Percentiles rank a stretch among this genome's conserved stretches.
Evolutionary conservation across 2,888 invertebrate genomes (phyloP).

Genomic region (Cataglyphis rosenhaueri): DNA sequence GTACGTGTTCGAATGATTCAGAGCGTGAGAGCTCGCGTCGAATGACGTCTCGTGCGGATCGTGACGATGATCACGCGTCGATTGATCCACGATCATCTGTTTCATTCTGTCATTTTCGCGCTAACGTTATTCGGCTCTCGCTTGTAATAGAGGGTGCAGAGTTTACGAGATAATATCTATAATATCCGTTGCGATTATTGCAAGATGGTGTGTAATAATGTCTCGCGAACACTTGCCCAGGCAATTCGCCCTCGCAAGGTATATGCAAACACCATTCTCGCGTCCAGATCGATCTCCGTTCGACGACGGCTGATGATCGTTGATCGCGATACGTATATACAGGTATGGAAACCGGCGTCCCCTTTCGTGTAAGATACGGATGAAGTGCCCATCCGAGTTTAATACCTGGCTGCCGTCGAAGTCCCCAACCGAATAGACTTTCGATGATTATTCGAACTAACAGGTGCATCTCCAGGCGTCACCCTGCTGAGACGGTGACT

Average conservation of each 20-base stretch:
- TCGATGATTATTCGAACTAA: conserved; percentile 69
- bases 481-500: conserved; percentile 79
- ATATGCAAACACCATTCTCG: conserved; percentile 11
- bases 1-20: not conserved
- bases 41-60: conserved; percentile 6
- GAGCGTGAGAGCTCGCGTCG: not conserved
- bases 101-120: not conserved
- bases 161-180: conserved; percentile 53
- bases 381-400: conserved; percentile 42
- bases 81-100: not conserved
- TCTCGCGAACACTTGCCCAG: conserved; percentile 28
- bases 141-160: conserved; percentile 47
- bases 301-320: conserved; percentile 26
- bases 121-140: not conserved
- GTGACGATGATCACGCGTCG: not conserved
- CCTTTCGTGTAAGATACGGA: conserved; percentile 42
- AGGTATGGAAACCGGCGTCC: conserved; percentile 56
- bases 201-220: conserved; percentile 27
- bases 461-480: conserved; percentile 82
- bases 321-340: conserved; percentile 53
- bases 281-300: conserved; percentile 12
- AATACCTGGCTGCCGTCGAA: conserved; percentile 56
- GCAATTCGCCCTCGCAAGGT: not conserved
- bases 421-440: conserved; percentile 29
- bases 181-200: conserved; percentile 50